Evolutionary conservation across 2,797 vertebrate genomes (phyloP).

Genomic region (Carcharodon carcharias): DNA sequence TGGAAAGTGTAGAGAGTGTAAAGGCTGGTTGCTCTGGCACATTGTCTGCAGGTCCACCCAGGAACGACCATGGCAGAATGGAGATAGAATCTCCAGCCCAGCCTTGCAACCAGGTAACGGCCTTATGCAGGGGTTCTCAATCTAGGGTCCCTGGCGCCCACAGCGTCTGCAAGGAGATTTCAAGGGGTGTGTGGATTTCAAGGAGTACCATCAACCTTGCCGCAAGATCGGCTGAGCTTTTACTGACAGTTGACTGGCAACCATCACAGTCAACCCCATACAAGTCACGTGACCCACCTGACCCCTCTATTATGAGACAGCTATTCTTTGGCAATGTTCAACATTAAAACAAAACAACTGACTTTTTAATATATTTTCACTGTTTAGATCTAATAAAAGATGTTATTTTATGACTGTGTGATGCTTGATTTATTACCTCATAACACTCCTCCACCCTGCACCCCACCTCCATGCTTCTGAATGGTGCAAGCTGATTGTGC

Average conservation of each 20-base stretch:
- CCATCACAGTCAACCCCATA: not conserved
- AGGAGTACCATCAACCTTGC: too few relatives aligned
- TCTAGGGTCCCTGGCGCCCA: too few relatives aligned
- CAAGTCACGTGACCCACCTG: not conserved
- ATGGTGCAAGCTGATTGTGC: not conserved
- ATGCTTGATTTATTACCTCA: not conserved
- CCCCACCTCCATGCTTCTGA: slow-evolving; percentile 42
- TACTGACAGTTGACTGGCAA: too few relatives aligned
- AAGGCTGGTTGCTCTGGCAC: too few relatives aligned
- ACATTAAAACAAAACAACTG: not conserved
- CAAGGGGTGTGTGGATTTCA: too few relatives aligned
- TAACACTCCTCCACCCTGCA: slow-evolving; percentile 9
- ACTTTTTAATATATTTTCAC: not conserved
- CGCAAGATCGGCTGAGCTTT: not conserved
- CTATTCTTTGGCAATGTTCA: not conserved
- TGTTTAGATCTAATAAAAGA: not conserved
- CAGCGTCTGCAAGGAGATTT: too few relatives aligned
- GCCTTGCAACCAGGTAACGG: not conserved
- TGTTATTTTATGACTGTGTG: not conserved
- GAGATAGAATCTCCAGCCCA: not conserved
- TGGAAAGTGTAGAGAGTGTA: not conserved
- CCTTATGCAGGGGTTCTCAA: not conserved
- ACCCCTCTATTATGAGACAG: not conserved
- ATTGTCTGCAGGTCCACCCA: not conserved
- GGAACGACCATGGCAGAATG: too few relatives aligned